phyloP scores from a whole-genome alignment of 2,888 invertebrate genomes.

The Gibbula magus region DNA sequence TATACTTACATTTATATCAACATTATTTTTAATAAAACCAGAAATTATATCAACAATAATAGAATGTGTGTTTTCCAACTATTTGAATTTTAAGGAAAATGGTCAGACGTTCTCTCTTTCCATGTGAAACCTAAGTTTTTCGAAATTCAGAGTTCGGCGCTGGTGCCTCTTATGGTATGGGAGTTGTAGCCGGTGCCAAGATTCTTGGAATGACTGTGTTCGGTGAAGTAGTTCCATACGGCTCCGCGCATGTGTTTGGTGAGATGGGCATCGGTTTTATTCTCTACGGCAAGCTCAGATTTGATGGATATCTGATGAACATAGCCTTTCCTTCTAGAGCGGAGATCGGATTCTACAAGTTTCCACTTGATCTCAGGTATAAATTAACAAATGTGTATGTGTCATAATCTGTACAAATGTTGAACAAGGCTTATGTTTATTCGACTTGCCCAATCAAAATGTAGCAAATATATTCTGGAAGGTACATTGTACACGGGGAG shows the following conservation, averaged over 20 bases:
- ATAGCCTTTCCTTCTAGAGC: constrained; percentile 55
- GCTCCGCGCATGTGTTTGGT: constrained; percentile 46
- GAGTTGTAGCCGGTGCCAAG: constrained; percentile 47
- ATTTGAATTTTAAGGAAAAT: too few species aligned
- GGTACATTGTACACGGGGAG: too few species aligned
- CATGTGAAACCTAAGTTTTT: too few species aligned
- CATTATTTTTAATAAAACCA: too few species aligned
- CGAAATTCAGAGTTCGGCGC: constrained; percentile 53
- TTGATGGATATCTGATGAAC: constrained; percentile 55
- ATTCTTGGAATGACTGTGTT: constrained; percentile 45
- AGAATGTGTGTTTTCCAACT: too few species aligned
- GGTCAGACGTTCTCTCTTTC: too few species aligned
- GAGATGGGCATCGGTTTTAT: constrained; percentile 49
- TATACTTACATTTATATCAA: too few species aligned
- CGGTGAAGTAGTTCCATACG: constrained; percentile 46
- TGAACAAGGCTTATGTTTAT: not conserved
- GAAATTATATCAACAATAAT: not conserved
- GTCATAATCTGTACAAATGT: not conserved
- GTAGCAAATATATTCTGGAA: too few species aligned
- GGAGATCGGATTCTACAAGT: constrained; percentile 58
- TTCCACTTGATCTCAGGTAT: constrained; percentile 60
- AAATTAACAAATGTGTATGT: not conserved
- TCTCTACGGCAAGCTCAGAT: constrained; percentile 48
- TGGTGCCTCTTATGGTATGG: constrained; percentile 53
- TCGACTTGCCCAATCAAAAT: too few species aligned